These are phyloP conservation scores for Aphaenogaster ashmeadi DNA, from an alignment of 1,140 invertebrate species.

Conservation along the genomic window DNA sequence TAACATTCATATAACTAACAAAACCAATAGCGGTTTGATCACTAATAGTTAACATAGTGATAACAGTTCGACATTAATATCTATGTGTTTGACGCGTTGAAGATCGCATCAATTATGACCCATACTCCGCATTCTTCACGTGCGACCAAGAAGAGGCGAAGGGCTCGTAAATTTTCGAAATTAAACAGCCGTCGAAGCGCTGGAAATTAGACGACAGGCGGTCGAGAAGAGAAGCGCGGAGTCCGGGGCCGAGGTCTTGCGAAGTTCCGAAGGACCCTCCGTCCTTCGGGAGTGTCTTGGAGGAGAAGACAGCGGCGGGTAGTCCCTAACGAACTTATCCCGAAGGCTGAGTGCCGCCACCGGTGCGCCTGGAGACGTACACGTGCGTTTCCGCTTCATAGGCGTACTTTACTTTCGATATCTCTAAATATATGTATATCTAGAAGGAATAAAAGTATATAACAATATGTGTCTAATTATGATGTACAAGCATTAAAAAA, in stretches of 20 bases:
- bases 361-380: slow-evolving; percentile 62
- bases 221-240: neutral
- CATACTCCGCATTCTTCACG: slow-evolving; percentile 14
- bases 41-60: neutral
- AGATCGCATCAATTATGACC: slow-evolving; percentile 32
- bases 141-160: slow-evolving; percentile 29
- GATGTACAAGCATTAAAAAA: neutral
- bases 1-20: neutral
- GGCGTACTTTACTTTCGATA: slow-evolving; percentile 41
- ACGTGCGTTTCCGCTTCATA: slow-evolving; percentile 56
- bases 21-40: neutral
- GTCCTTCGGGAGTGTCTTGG: slow-evolving; percentile 73
- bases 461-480: neutral
- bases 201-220: slow-evolving; percentile 70
- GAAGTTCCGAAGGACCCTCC: slow-evolving; percentile 67
- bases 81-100: slow-evolving; percentile 4
- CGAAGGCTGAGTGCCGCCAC: slow-evolving; percentile 73
- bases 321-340: slow-evolving; percentile 83
- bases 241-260: slow-evolving; percentile 38
- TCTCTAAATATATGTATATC: neutral
- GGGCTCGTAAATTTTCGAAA: slow-evolving; percentile 68
- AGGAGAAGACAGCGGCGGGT: slow-evolving; percentile 71
- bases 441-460: neutral
- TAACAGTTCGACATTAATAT: slow-evolving; percentile 4
- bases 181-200: slow-evolving; percentile 71